Percentiles rank a stretch among this genome's conserved stretches.
phyloP scores from a whole-genome alignment of 1,140 invertebrate genomes.

The Sinella curviseta region DNA sequence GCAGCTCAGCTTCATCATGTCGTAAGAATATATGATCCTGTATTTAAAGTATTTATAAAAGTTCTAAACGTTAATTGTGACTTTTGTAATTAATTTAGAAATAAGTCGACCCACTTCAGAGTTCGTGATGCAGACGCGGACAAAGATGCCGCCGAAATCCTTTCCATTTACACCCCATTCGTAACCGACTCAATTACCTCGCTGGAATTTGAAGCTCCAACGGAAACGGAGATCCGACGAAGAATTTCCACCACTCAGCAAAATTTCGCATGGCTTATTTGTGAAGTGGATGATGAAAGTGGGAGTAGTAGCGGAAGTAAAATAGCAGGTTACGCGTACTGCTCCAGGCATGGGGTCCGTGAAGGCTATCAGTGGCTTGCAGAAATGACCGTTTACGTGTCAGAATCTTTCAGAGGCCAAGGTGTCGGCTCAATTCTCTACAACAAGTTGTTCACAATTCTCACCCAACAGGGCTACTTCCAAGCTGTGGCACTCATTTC shows the following conservation, averaged over 20 bases:
- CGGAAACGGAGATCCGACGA: not conserved
- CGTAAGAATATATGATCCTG: too few relatives aligned
- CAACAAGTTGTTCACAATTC: not conserved
- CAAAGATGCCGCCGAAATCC: not conserved
- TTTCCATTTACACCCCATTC: not conserved
- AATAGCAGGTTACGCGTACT: constrained; percentile 8
- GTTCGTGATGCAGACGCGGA: not conserved
- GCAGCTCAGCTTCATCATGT: too few relatives aligned
- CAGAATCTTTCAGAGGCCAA: not conserved
- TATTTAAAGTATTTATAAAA: too few relatives aligned
- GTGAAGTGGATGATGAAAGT: not conserved
- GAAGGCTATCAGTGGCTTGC: constrained; percentile 9
- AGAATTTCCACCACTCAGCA: not conserved
- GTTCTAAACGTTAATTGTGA: too few relatives aligned
- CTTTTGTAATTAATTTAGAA: not conserved
- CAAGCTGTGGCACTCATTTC: not conserved
- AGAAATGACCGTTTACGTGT: not conserved
- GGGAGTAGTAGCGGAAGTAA: not conserved
- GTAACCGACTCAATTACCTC: not conserved
- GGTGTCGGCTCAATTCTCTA: not conserved
- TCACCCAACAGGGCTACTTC: constrained; percentile 4
- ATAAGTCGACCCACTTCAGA: not conserved
- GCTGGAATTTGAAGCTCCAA: constrained; percentile 4
- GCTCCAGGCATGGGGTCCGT: not conserved
- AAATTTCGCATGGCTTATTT: not conserved